A percentile compares a stretch with the other conserved stretches of the same genome.
Conservation (phyloP, 2,888 invertebrate species). For the Aleiodes leptofemur region DNA sequence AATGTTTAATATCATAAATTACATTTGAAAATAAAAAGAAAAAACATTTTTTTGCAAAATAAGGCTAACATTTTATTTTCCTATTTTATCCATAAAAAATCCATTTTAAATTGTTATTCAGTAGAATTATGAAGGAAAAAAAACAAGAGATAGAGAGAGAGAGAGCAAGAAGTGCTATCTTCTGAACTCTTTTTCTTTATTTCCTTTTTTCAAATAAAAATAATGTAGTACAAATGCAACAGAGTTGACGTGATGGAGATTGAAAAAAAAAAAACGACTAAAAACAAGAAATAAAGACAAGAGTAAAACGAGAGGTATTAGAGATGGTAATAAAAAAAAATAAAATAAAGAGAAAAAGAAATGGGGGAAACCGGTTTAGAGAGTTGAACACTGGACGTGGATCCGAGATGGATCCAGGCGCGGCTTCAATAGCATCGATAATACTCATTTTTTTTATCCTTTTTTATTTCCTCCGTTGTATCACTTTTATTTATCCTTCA, state of each 20-base stretch:
- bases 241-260: conserved; percentile 18
- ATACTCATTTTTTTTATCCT: background rate
- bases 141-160: no score
- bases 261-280: background rate
- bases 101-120: no score
- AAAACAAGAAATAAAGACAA: conserved; percentile 13
- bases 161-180: no score
- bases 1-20: conserved; percentile 13
- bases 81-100: no score
- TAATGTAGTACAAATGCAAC: conserved; percentile 15
- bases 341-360: conserved; percentile 10
- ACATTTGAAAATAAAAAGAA: conserved; percentile 21
- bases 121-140: no score
- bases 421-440: conserved; percentile 28
- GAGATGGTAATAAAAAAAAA: conserved; percentile 22
- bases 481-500: background rate
- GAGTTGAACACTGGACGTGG: conserved; percentile 29
- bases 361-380: conserved; percentile 31
- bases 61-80: no score
- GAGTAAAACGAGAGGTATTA: conserved; percentile 16
- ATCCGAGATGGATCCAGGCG: conserved; percentile 21
- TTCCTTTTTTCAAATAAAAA: background rate
- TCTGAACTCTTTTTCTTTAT: no score
- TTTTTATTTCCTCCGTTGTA: background rate
- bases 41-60: background rate